Evolutionary conservation across 2,797 vertebrate species (phyloP), one percentile per base, ranked within the genome.

Genomic region (Hoplostethus atlanticus): DNA sequence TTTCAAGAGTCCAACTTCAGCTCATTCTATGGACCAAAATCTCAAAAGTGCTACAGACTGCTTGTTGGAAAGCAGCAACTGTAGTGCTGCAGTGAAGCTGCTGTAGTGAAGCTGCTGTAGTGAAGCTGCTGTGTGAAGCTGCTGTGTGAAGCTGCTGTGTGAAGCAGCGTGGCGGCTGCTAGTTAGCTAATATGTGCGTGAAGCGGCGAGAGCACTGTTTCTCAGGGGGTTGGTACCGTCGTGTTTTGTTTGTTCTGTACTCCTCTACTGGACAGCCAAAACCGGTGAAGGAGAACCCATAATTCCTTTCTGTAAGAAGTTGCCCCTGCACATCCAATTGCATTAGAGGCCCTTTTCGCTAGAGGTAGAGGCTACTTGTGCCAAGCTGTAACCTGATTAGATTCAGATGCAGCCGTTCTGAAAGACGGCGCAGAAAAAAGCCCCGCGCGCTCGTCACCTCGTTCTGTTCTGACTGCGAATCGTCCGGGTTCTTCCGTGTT

Each of bases 211-310:
- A 84, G 77, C 77, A 15, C 74, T 51, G 74, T 83, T 76, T 1
- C 87, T 89, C 91, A 62, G 63, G 88, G 87, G 89, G 88, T 71
- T 77, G 76, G 21, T 56, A 86, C 87, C 80, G 76, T 77, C 87
- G 87, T 87, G 85, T 90, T 93, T 21, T 21, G 91, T 92, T 90
- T 92, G 86, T 90, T 90, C 77, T 87, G 83, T 79, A 82, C 69
- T 65, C 84, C 86, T 90, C 73, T 76, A 60, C 80, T 82, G 85
- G 84, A 87, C 76, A 69, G 84, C 82, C 83, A 83, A 80, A 90
- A 69, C 83, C 92, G 93, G 87, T 92, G 90, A 90, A 94, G 93
- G 87, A 92, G 91, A 94, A 94, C 93, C 93, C 92, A 94, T 94
- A 94, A 94, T 91, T 92, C 91, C 92, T 92, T 87, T 90, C 88